Percentiles rank a stretch among this genome's conserved stretches.
phyloP scores from a whole-genome alignment of 1,140 invertebrate genomes.

The Linepithema humile region DNA sequence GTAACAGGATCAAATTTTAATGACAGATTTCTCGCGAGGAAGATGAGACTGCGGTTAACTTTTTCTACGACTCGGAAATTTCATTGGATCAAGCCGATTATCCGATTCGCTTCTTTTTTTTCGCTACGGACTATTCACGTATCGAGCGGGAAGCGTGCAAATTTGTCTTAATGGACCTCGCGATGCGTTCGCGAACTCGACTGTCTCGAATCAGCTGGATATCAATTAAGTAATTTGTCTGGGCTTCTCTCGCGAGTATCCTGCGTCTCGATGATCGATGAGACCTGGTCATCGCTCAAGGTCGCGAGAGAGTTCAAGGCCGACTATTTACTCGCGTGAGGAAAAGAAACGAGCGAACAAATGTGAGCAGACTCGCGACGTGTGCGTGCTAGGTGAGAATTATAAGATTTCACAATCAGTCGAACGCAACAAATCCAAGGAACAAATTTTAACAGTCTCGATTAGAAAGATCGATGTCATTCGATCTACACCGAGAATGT shows the following conservation, averaged over 20 bases:
- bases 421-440: background rate
- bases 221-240: conserved; percentile 56
- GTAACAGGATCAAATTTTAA: conserved; percentile 35
- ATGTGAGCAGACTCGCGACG: background rate
- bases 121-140: conserved; percentile 17
- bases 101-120: conserved; percentile 48
- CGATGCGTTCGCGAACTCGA: conserved; percentile 28
- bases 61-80: background rate
- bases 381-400: conserved; percentile 24
- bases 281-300: background rate
- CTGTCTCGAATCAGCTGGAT: conserved; percentile 43
- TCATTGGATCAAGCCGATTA: background rate
- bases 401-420: background rate
- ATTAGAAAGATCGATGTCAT: background rate
- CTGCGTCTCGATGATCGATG: conserved; percentile 43
- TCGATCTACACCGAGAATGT: background rate
- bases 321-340: conserved; percentile 31
- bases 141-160: conserved; percentile 23
- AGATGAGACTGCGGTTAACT: background rate
- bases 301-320: conserved; percentile 33
- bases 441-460: background rate
- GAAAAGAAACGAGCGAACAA: conserved; percentile 20
- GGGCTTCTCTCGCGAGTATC: background rate
- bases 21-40: background rate
- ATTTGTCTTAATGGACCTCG: conserved; percentile 17